phyloP scores from a whole-genome alignment of 2,113 vertebrate genomes.

The Ascaphus truei region DNA sequence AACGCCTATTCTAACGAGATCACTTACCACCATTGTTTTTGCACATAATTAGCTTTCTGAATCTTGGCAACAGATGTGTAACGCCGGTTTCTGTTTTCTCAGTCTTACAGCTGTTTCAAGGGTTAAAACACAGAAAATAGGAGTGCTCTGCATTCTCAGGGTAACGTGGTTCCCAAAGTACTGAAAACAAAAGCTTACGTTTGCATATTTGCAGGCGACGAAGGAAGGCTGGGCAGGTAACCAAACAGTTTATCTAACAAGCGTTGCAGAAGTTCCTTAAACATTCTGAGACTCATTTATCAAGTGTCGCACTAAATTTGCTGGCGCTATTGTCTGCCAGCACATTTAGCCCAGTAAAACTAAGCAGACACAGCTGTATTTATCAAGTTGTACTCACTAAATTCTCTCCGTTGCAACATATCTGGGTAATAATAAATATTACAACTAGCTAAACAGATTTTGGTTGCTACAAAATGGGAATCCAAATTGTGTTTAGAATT shows the following conservation, averaged over 20 bases:
- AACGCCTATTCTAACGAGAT: too few species aligned
- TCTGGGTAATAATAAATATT: background rate
- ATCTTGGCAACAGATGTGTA: too few species aligned
- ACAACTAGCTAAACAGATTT: background rate
- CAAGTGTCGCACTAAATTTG: conserved; percentile 21
- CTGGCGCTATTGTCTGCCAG: conserved; percentile 12
- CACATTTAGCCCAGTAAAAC: conserved; percentile 18
- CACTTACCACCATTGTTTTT: too few species aligned
- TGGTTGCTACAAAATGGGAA: background rate
- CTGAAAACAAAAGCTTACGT: conserved; percentile 5
- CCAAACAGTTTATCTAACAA: conserved; percentile 30
- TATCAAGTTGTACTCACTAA: background rate
- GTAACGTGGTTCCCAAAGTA: too few species aligned
- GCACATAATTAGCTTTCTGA: too few species aligned
- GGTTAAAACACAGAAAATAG: too few species aligned
- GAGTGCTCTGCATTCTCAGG: too few species aligned
- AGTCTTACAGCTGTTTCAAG: too few species aligned
- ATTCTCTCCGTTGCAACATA: background rate
- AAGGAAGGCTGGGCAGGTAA: background rate
- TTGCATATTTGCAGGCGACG: conserved; percentile 26
- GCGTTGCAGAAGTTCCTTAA: conserved; percentile 11
- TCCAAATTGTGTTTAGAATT: too few species aligned
- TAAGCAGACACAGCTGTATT: conserved; percentile 15
- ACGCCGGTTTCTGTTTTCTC: too few species aligned
- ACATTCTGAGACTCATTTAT: conserved; percentile 24